Base-by-base conservation (phyloP, 1,140 invertebrate species). In the Lordiphosa stackelbergi region DNA sequence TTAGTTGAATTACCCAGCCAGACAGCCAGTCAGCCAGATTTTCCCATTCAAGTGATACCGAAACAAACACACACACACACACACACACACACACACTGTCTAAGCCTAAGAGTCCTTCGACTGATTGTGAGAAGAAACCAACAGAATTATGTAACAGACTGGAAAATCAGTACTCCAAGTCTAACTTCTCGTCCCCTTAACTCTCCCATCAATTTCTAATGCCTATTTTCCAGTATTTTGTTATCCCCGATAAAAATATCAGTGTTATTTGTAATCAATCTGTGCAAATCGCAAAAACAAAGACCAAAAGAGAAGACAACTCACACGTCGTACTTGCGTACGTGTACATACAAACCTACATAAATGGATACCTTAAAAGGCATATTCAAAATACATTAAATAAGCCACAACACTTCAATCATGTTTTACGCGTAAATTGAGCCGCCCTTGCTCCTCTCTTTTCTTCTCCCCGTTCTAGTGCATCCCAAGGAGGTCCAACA, bases 321-420 rank as follows among this genome's bases (percentile, higher is more conserved):
- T 46, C 43, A 31, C 28, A 31, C 43, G 4, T 37, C 28, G 42
- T 45, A 45, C 28, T 28, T 45, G 24, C 42, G 22, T 43, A 43
- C 19, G 19, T 28, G 28, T 24, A 53, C 37, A 53, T 40, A 53
- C 24, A 31, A 5, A 45, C 64, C 53, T 63, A 69, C 49, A 55
- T 52, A 52, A 16, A 66, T 66, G 47, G 53, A 48, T 51, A 56
- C n/a, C 24, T 16, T 36, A 40, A 6, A 13, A 8, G 13, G 41
- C 40, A 60, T 10, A 35, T 19, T 11, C 9, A 42, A 40, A 41
- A 31, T 8, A 31, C 28, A 31, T 31, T 36, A 48, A 35, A 62
- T 53, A 64, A 63, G 64, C 37, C 57, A 53, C 49, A 64, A 64
- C 40, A 53, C 35, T 31, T 31, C 13, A 28, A 37, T 31, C 49